phyloP scores from a whole-genome alignment of 2,888 invertebrate genomes.

The Polyploca ridens region DNA sequence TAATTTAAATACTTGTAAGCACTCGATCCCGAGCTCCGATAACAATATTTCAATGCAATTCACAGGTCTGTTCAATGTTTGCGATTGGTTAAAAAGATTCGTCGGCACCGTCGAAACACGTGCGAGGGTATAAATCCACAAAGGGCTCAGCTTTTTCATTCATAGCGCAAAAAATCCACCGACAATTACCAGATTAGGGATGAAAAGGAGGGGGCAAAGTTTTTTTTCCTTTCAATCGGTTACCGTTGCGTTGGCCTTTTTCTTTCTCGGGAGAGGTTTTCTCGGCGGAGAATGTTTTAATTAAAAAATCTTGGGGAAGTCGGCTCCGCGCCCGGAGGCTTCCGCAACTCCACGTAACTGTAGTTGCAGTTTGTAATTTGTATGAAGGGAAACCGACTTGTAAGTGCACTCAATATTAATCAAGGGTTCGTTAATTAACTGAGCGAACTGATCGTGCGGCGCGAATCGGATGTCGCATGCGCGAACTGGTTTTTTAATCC shows the following conservation, averaged over 20 bases:
- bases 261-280: slow-evolving; percentile 49
- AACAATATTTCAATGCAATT: slow-evolving; percentile 61
- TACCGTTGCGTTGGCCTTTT: slow-evolving; percentile 62
- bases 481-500: slow-evolving; percentile 18
- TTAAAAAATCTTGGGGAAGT: slow-evolving; percentile 58
- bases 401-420: slow-evolving; percentile 48
- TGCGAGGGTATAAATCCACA: slow-evolving; percentile 74
- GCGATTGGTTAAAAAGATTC: slow-evolving; percentile 67
- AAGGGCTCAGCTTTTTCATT: slow-evolving; percentile 70
- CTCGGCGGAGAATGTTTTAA: slow-evolving; percentile 63
- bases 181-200: slow-evolving; percentile 80
- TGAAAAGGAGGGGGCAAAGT: slow-evolving; percentile 61
- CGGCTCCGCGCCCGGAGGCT: slow-evolving; percentile 33
- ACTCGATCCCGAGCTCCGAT: slow-evolving; percentile 48
- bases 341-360: slow-evolving; percentile 31
- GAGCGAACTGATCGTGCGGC: slow-evolving; percentile 33
- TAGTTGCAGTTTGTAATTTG: slow-evolving; percentile 49
- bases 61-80: slow-evolving; percentile 54
- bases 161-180: slow-evolving; percentile 64
- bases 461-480: slow-evolving; percentile 27
- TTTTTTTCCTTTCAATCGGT: slow-evolving; percentile 58
- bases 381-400: slow-evolving; percentile 43
- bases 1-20: slow-evolving; percentile 42
- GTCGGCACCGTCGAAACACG: slow-evolving; percentile 56
- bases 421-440: slow-evolving; percentile 51